These are phyloP conservation scores for Teinopalpus imperialis DNA, from an alignment of 2,888 invertebrate species.

Conservation along the genomic window DNA sequence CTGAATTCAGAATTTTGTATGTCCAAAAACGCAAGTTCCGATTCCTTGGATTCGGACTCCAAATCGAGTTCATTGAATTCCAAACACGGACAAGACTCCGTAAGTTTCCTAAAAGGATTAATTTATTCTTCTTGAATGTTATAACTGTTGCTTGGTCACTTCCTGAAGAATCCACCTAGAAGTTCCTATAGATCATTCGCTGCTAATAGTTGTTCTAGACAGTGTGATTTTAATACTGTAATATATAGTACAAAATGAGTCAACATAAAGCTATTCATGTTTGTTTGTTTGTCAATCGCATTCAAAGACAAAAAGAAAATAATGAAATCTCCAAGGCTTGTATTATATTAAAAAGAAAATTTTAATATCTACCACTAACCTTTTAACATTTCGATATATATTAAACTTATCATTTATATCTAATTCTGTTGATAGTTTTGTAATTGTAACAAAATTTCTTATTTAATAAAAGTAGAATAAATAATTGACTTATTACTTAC, in stretches of 20 bases:
- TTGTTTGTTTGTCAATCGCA: constrained; percentile 68
- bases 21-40: constrained; percentile 90
- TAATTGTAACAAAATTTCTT: too few species aligned
- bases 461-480: too few species aligned
- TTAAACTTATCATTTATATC: too few species aligned
- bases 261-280: constrained; percentile 57
- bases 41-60: constrained; percentile 91
- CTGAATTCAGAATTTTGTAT: constrained; percentile 84
- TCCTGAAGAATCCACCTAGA: constrained; percentile 53
- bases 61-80: constrained; percentile 93
- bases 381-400: too few species aligned
- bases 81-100: constrained; percentile 91
- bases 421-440: too few species aligned
- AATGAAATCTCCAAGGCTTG: constrained; percentile 60
- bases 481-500: too few species aligned
- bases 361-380: too few species aligned
- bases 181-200: constrained; percentile 15
- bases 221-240: constrained; percentile 26
- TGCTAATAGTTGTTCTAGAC: constrained; percentile 6
- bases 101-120: constrained; percentile 82
- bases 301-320: constrained; percentile 58
- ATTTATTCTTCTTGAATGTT: constrained; percentile 65
- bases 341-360: constrained; percentile 29
- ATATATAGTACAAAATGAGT: constrained; percentile 42
- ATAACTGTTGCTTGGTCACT: constrained; percentile 50